Evolutionary conservation across 1,140 invertebrate species (phyloP).

Genomic region (Neomicropteryx cornuta): DNA sequence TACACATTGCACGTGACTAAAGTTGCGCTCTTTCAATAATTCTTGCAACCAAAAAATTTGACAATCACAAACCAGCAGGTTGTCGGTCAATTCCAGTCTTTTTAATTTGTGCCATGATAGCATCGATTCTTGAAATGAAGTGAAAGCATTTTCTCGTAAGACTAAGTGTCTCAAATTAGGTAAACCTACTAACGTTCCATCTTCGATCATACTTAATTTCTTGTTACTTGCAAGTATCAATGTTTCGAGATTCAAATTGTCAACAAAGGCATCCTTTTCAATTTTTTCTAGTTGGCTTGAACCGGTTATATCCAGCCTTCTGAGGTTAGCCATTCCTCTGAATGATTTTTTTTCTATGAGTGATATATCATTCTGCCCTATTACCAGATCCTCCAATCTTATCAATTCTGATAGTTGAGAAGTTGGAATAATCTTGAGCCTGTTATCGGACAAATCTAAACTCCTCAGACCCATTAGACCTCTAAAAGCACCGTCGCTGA

Average conservation of each 20-base stretch:
- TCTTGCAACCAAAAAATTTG: conserved; percentile 68
- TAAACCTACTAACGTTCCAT: conserved; percentile 62
- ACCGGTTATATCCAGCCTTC: conserved; percentile 64
- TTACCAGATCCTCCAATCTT: conserved; percentile 64
- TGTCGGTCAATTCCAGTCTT: conserved; percentile 67
- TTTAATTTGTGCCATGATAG: conserved; percentile 69
- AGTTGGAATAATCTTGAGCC: conserved; percentile 61
- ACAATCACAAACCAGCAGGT: conserved; percentile 74
- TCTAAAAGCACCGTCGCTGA: conserved; percentile 62
- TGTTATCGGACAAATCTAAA: conserved; percentile 70
- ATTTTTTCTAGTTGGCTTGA: conserved; percentile 57
- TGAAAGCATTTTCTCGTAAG: conserved; percentile 67
- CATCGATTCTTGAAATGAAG: conserved; percentile 59
- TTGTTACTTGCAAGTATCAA: conserved; percentile 68
- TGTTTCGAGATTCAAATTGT: conserved; percentile 71
- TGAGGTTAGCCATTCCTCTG: conserved; percentile 61
- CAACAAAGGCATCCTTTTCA: conserved; percentile 62
- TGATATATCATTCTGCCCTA: conserved; percentile 73
- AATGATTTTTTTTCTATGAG: conserved; percentile 59
- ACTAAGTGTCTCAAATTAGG: conserved; percentile 65
- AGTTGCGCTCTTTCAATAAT: conserved; percentile 59
- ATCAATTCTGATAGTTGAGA: conserved; percentile 55
- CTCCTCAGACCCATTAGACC: conserved; percentile 60
- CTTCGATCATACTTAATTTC: conserved; percentile 54
- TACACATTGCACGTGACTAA: conserved; percentile 61